Base-by-base conservation (phyloP, 2,888 invertebrate genomes). In the Chelonus formosanus region DNA sequence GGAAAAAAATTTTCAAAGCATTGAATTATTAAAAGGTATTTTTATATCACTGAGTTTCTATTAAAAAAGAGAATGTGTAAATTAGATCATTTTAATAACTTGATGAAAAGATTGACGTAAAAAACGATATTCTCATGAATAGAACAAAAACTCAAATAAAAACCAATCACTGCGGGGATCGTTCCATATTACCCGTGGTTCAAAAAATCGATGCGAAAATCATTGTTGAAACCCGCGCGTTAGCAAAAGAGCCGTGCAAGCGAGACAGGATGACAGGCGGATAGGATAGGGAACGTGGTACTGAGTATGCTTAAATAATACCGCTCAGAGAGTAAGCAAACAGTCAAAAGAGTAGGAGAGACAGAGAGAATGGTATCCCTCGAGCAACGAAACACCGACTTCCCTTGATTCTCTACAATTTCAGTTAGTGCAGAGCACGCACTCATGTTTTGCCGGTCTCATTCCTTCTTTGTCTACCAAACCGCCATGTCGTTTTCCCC, bases 241-340 rank as follows among this genome's bases (percentile, higher is more conserved):
- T 59, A 31, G 59, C 52, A 32, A 32, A 48, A 48, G 48, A 35
- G 44, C 34, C 48, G 52, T 56, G 31, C 5, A 47, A 7, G 63
- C 57, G 70, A 65, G 63, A 64, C 60, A 62, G 73, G 75, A 73
- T 75, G 76, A 76, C 74, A 78, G 73, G 72, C 72, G 76, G 73
- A 71, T 63, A 48, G 73, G 72, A 75, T 75, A 75, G 76, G 75
- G 75, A 77, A 75, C 75, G 76, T 74, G 77, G 75, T 74, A 74
- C 75, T 74, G 76, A 78, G 74, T 77, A 76, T 76, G 76, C 74
- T 69, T 72, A 76, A 78, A 75, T 73, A 65, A 63, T 55, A 40
- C 45, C 50, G 63, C 63, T 57, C 53, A 63, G 55, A 63, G 63
- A 43, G 53, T 43, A 45, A 56, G 44, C 44, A 47, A 54, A 48